Evolutionary conservation across 92 coral and sea anemone species (phyloP).

Genomic region (Phenganax subtilis): DNA sequence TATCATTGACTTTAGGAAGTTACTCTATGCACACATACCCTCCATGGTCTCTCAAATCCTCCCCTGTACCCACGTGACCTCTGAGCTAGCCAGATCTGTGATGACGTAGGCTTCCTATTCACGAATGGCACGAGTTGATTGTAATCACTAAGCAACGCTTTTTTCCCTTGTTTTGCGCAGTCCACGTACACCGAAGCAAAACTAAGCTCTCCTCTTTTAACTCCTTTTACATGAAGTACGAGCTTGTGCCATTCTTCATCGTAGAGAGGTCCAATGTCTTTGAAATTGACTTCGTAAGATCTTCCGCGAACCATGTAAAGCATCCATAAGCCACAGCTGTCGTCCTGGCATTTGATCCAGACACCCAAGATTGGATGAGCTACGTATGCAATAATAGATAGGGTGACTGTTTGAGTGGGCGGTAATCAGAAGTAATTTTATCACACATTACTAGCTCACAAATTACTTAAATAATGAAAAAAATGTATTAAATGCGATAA

Average conservation of each 20-base stretch:
- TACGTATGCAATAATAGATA: slow-evolving; percentile 15
- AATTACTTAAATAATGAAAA: no score
- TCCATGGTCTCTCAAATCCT: slow-evolving; percentile 40
- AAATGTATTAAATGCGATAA: no score
- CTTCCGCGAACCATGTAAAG: slow-evolving; percentile 12
- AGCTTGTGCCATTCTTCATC: slow-evolving; percentile 86
- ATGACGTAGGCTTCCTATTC: slow-evolving; percentile 33
- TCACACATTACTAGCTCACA: no score
- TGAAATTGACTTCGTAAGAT: slow-evolving; percentile 50
- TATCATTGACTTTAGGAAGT: not conserved
- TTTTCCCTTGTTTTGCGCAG: slow-evolving; percentile 60
- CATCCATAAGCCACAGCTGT: slow-evolving; percentile 66
- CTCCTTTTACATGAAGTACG: slow-evolving; percentile 49
- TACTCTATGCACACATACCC: slow-evolving; percentile 7
- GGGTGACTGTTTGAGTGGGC: not conserved
- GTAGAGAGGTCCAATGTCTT: slow-evolving; percentile 53
- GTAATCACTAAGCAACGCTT: slow-evolving; percentile 44
- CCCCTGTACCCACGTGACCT: slow-evolving; percentile 39
- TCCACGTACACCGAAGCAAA: slow-evolving; percentile 61
- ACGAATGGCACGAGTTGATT: slow-evolving; percentile 54
- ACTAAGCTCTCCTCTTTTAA: slow-evolving; percentile 43
- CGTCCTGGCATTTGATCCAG: slow-evolving; percentile 63
- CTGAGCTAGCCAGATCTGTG: slow-evolving; percentile 61
- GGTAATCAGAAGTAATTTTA: no score
- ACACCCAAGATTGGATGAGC: slow-evolving; percentile 59